Conservation (phyloP, 2,888 invertebrate species). For the Tolmerus cingulatus region DNA sequence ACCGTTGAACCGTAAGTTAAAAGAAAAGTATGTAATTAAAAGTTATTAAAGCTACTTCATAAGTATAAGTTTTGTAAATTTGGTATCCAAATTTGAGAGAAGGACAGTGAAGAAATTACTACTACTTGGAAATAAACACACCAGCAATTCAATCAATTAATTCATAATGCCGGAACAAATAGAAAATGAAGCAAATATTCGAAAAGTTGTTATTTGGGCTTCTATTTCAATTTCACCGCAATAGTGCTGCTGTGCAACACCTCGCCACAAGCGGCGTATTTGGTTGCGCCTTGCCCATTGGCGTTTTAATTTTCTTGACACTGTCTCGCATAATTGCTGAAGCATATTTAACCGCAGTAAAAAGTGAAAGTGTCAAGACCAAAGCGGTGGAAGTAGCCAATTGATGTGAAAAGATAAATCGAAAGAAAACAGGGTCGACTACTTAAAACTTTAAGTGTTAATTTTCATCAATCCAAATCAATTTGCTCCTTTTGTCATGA, state of each 20-base stretch:
- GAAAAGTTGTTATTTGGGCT: not conserved
- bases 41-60: no score
- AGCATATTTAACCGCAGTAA: not conserved
- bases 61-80: no score
- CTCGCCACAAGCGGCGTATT: not conserved
- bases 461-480: not conserved
- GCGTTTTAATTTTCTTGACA: not conserved
- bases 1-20: no score
- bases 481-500: not conserved
- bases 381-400: not conserved
- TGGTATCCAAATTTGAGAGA: not conserved
- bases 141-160: not conserved
- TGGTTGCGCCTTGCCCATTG: not conserved
- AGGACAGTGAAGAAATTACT: no score
- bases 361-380: conserved; percentile 34
- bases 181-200: not conserved
- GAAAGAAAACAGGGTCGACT: not conserved
- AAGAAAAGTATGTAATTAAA: no score
- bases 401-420: not conserved
- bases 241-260: not conserved
- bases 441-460: not conserved
- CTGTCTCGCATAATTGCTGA: not conserved
- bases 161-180: not conserved
- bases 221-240: not conserved
- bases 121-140: not conserved